phyloP scores from a whole-genome alignment of 2,797 vertebrate genomes.

The Catamblyrhynchus diadema region DNA sequence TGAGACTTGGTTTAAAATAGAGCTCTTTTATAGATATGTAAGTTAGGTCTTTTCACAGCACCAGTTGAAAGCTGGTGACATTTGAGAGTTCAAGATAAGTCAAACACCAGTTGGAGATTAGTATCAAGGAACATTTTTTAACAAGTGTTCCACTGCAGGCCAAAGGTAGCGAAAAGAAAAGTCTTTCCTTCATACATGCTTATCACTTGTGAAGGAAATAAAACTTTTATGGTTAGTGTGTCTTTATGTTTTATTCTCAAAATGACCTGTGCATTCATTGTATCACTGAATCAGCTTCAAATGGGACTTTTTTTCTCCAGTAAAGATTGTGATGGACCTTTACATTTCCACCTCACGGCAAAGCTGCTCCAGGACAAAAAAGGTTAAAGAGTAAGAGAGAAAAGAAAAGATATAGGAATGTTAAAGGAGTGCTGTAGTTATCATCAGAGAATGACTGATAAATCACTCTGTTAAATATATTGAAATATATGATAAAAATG shows the following conservation, averaged over 20 bases:
- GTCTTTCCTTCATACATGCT: neutral
- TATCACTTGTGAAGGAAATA: slow-evolving; percentile 11
- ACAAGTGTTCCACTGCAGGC: neutral
- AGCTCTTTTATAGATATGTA: neutral
- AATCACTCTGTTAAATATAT: neutral
- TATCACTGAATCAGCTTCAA: neutral
- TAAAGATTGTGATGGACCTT: neutral
- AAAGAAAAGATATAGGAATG: neutral
- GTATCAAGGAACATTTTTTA: slow-evolving; percentile 20
- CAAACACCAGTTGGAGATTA: slow-evolving; percentile 35
- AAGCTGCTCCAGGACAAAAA: neutral
- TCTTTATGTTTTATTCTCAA: neutral
- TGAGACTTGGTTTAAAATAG: neutral
- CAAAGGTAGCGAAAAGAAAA: neutral
- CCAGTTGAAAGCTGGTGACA: neutral
- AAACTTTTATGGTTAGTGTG: neutral
- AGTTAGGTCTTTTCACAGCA: slow-evolving; percentile 13
- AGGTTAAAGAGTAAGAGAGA: neutral
- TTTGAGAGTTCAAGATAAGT: slow-evolving; percentile 40
- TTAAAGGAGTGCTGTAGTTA: neutral
- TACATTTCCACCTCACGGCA: neutral
- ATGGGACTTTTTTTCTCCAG: neutral
- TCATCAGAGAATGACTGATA: neutral
- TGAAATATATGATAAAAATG: neutral
- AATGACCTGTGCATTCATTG: neutral